Evolutionary conservation across 1,140 invertebrate species (phyloP).

Genomic region (Drusus annulatus): DNA sequence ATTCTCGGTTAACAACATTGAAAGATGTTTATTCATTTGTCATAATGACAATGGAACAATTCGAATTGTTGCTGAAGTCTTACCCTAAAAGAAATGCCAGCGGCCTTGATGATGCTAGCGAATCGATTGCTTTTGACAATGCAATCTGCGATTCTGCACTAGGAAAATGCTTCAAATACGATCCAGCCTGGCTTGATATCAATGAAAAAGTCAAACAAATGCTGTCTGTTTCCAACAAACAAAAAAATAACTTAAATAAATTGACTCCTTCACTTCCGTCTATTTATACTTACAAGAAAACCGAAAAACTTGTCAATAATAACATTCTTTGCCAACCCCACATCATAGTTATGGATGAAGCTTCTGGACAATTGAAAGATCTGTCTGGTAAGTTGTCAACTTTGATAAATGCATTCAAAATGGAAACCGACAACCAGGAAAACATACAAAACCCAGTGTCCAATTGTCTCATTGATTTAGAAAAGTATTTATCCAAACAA

Average conservation of each 20-base stretch:
- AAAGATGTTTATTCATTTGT: constrained; percentile 70
- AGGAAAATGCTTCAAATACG: constrained; percentile 70
- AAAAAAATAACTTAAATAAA: constrained; percentile 66
- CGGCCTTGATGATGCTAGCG: constrained; percentile 55
- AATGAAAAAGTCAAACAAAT: constrained; percentile 67
- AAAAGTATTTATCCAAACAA: constrained; percentile 58
- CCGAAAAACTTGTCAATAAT: constrained; percentile 56
- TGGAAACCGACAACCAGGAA: constrained; percentile 42
- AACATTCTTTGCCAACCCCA: constrained; percentile 63
- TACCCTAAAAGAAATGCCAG: constrained; percentile 70
- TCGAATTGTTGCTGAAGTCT: constrained; percentile 73
- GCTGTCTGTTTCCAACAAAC: constrained; percentile 65
- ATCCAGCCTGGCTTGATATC: constrained; percentile 68
- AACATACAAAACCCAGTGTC: constrained; percentile 64
- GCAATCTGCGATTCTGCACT: constrained; percentile 67
- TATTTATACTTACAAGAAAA: constrained; percentile 60
- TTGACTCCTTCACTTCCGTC: constrained; percentile 61
- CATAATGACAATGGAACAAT: constrained; percentile 73
- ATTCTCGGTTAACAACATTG: constrained; percentile 62
- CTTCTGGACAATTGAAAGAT: constrained; percentile 62
- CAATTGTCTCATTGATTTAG: constrained; percentile 62
- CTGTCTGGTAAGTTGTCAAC: constrained; percentile 60
- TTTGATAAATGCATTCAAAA: constrained; percentile 65
- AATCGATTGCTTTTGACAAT: constrained; percentile 63
- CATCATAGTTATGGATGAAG: constrained; percentile 63